Conservation (phyloP, 2,113 vertebrate species). For the Paradisaea rubra region DNA sequence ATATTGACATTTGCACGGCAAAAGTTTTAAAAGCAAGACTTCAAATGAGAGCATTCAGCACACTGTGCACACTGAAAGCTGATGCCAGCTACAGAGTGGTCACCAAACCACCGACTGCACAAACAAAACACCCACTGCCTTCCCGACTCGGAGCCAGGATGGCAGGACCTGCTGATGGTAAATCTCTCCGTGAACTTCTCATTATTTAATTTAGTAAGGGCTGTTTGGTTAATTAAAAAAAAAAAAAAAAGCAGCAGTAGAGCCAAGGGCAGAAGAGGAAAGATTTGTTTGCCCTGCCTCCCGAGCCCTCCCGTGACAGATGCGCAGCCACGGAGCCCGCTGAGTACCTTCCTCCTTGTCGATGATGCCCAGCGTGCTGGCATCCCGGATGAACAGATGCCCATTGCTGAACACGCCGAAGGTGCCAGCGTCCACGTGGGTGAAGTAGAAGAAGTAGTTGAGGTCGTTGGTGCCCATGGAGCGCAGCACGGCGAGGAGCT, state of each 20-base stretch:
- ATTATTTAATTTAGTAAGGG: background rate
- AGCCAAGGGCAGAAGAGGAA: background rate
- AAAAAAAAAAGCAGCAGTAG: background rate
- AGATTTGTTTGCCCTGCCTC: background rate
- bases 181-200: background rate
- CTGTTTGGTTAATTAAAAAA: background rate
- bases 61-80: fast-evolving
- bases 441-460: conserved; percentile 82
- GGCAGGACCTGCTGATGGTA: background rate
- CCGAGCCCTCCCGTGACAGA: conserved; percentile 17
- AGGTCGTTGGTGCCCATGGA: conserved; percentile 78
- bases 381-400: conserved; percentile 79
- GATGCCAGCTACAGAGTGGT: background rate
- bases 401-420: conserved; percentile 81
- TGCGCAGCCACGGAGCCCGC: conserved; percentile 9
- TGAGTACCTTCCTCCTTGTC: conserved; percentile 80
- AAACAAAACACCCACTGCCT: background rate
- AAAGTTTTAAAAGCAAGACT: background rate
- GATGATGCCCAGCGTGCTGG: conserved; percentile 79
- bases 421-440: conserved; percentile 67
- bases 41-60: background rate
- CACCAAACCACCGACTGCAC: background rate
- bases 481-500: conserved; percentile 75
- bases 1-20: background rate
- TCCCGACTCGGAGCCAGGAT: background rate